Conservation (phyloP, 1,140 invertebrate genomes). For the Meloidogyne hapla region DNA sequence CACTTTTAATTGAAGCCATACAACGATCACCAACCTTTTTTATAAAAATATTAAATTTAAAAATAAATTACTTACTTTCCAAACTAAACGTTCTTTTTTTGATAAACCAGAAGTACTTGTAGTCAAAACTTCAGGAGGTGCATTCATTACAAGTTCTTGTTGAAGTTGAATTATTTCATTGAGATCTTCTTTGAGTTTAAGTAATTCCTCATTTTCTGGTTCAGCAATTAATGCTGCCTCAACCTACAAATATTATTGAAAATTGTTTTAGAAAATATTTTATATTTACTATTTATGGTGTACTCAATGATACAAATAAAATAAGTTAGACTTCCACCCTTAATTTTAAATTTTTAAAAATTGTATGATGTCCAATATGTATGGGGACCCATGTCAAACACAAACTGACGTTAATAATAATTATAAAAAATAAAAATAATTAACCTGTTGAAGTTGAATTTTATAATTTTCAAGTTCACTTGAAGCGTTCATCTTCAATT, state of each 20-base stretch:
- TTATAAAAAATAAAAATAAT: background rate
- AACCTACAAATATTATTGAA: conserved; percentile 30
- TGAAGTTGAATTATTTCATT: conserved; percentile 48
- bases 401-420: too few species aligned
- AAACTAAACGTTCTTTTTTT: conserved; percentile 17
- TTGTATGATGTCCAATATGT: too few species aligned
- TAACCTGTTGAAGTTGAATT: conserved; percentile 48
- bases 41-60: background rate
- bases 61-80: conserved; percentile 18
- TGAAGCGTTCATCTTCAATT: background rate
- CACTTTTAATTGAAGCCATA: conserved; percentile 48
- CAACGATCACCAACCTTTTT: conserved; percentile 50
- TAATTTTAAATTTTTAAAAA: too few species aligned
- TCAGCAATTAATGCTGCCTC: conserved; percentile 50
- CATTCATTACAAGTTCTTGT: conserved; percentile 36
- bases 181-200: conserved; percentile 47
- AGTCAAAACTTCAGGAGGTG: conserved; percentile 4
- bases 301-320: too few species aligned
- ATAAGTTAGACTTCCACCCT: too few species aligned
- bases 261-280: conserved; percentile 32
- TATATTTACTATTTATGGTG: too few species aligned
- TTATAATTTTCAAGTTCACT: conserved; percentile 46
- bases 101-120: conserved; percentile 16
- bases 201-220: conserved; percentile 50
- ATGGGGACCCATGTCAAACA: too few species aligned